Conservation (phyloP, 2,888 invertebrate genomes). For the Trichacis sp. region DNA sequence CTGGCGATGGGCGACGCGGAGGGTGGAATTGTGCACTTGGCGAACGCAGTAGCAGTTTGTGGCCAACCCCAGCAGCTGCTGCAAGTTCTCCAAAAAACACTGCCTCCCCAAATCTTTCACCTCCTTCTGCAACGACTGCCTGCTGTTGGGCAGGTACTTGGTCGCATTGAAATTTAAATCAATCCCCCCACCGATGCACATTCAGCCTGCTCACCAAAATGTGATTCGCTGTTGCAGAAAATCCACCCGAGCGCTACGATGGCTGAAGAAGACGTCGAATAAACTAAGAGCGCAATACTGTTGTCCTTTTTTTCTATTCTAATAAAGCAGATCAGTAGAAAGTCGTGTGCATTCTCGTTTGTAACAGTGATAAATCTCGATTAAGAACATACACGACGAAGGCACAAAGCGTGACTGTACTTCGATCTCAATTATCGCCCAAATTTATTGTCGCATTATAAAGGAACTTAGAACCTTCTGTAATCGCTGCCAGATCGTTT, state of each 20-base stretch:
- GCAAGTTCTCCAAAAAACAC: constrained; percentile 91
- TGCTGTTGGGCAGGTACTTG: constrained; percentile 72
- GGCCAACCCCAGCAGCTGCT: constrained; percentile 93
- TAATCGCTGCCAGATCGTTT: not conserved
- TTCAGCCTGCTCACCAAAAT: constrained; percentile 10
- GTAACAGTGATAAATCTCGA: not conserved
- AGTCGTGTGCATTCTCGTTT: constrained; percentile 49
- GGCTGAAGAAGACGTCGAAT: constrained; percentile 66
- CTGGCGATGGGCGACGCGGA: constrained; percentile 89
- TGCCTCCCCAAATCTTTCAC: constrained; percentile 95
- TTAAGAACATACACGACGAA: not conserved
- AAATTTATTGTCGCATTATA: not conserved
- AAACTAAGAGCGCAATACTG: constrained; percentile 45
- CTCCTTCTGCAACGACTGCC: constrained; percentile 87
- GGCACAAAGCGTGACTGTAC: not conserved
- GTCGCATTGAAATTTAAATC: constrained; percentile 22
- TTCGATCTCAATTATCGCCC: not conserved
- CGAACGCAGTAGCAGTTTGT: constrained; percentile 97
- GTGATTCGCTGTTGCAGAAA: constrained; percentile 54
- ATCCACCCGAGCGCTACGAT: constrained; percentile 53
- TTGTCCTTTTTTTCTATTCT: constrained; percentile 17
- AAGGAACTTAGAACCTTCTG: not conserved
- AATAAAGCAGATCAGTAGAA: constrained; percentile 52
- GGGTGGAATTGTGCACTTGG: constrained; percentile 94
- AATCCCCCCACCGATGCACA: not conserved